phyloP scores from a whole-genome alignment of 2,888 invertebrate genomes.

The Sinodicranocentrus sp. region DNA sequence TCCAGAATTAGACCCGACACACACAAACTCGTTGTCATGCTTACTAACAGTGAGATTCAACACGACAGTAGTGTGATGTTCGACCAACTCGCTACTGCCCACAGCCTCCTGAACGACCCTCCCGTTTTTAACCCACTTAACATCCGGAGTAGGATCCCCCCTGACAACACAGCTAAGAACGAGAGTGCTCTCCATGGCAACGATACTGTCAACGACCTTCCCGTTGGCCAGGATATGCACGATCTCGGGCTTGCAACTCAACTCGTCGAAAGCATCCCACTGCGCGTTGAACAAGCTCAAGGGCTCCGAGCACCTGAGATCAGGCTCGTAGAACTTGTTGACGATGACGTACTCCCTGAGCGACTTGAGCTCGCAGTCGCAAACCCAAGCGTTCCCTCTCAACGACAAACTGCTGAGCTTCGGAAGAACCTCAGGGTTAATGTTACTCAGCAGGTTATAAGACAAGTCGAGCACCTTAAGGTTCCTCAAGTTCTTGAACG shows the following conservation, averaged over 20 bases:
- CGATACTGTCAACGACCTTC: constrained; percentile 42
- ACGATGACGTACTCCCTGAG: constrained; percentile 91
- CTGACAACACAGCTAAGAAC: constrained; percentile 89
- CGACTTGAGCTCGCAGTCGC: constrained; percentile 90
- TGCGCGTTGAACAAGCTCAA: constrained; percentile 83
- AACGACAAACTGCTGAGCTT: constrained; percentile 89
- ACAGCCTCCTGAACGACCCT: constrained; percentile 59
- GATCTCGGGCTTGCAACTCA: constrained; percentile 89
- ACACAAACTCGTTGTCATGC: constrained; percentile 91
- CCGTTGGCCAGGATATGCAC: constrained; percentile 66
- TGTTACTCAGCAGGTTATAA: constrained; percentile 32
- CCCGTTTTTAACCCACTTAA: constrained; percentile 90
- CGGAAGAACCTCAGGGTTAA: constrained; percentile 76
- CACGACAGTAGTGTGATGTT: neutral
- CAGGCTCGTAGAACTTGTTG: constrained; percentile 87
- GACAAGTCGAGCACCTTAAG: constrained; percentile 42
- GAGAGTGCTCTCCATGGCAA: constrained; percentile 89
- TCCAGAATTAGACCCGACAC: constrained; percentile 87
- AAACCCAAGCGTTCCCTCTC: constrained; percentile 93
- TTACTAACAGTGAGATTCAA: constrained; percentile 87
- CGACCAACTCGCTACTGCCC: neutral
- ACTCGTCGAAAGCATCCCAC: constrained; percentile 86
- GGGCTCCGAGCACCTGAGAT: constrained; percentile 87
- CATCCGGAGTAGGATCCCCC: constrained; percentile 90
- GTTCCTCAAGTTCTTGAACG: constrained; percentile 26